These are phyloP conservation scores for Ceyx cyanopectus DNA, from an alignment of 2,113 vertebrate species.

Conservation along the genomic window DNA sequence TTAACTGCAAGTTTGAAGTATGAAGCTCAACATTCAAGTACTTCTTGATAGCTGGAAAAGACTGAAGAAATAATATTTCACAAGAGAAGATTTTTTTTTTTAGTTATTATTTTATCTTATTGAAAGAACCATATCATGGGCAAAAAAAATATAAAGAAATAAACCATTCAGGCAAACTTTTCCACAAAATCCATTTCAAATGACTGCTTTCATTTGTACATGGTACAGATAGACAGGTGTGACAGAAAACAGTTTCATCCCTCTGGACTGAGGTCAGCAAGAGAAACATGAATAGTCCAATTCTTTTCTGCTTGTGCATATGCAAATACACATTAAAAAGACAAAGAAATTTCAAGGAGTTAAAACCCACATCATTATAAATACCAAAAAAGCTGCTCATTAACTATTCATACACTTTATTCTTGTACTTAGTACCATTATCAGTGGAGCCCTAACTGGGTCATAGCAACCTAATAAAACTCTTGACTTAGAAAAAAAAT, in stretches of 20 bases:
- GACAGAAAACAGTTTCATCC: constrained; percentile 31
- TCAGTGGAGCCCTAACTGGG: not conserved
- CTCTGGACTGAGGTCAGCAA: not conserved
- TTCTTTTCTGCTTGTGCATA: not conserved
- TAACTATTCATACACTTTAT: constrained; percentile 12
- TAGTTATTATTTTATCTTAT: constrained; percentile 8
- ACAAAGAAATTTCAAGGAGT: not conserved
- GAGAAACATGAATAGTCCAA: constrained; percentile 1
- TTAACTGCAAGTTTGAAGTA: constrained; percentile 2
- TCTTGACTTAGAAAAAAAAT: not conserved
- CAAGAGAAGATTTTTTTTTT: not conserved
- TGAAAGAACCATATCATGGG: not conserved
- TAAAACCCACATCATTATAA: constrained; percentile 33
- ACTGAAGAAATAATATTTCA: not conserved
- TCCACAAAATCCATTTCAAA: constrained; percentile 10
- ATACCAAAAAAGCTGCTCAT: constrained; percentile 29
- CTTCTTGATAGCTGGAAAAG: not conserved
- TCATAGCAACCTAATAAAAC: not conserved
- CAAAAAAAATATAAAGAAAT: not conserved
- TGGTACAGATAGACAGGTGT: constrained; percentile 44
- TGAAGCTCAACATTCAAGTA: constrained; percentile 10
- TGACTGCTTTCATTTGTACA: constrained; percentile 58
- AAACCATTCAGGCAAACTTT: constrained; percentile 22
- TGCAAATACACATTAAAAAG: not conserved
- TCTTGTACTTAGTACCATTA: constrained; percentile 52